Evolutionary conservation across 2,797 vertebrate genomes (phyloP).

Genomic region (Falco peregrinus): DNA sequence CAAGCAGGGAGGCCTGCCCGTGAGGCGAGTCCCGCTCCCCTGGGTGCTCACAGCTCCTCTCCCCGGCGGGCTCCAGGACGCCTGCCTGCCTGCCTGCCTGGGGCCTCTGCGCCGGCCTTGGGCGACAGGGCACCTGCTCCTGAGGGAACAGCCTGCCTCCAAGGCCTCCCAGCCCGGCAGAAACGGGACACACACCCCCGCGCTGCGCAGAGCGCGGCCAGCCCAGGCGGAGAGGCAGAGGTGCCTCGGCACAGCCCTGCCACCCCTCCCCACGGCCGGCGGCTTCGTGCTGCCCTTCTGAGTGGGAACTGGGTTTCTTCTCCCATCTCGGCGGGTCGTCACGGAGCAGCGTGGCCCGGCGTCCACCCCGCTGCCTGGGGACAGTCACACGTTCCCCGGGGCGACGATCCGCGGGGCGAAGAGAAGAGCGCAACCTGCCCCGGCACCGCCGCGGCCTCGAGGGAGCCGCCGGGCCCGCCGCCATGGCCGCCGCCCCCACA

Average conservation of each 20-base stretch:
- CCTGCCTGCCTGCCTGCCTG: fast-evolving
- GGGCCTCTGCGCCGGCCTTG: no score
- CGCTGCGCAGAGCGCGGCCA: not conserved
- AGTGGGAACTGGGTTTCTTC: fast-evolving
- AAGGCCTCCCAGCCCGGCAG: no score
- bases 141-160: no score
- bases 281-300: not conserved
- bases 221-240: not conserved
- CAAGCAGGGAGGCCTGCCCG: not conserved
- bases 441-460: not conserved
- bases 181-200: fast-evolving
- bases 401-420: not conserved
- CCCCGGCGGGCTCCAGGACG: not conserved
- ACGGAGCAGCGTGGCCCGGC: fast-evolving
- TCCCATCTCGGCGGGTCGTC: fast-evolving
- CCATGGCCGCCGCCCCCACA: not conserved
- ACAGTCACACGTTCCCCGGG: not conserved
- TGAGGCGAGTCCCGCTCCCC: fast-evolving
- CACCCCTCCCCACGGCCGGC: not conserved
- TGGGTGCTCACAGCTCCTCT: fast-evolving
- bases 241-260: not conserved
- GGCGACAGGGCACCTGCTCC: not conserved
- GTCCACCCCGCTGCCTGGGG: not conserved
- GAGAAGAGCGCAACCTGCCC: not conserved
- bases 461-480: not conserved